Evolutionary conservation across 2,888 invertebrate genomes (phyloP), one percentile per base, ranked within the genome.

Genomic region (Phasia obesa): DNA sequence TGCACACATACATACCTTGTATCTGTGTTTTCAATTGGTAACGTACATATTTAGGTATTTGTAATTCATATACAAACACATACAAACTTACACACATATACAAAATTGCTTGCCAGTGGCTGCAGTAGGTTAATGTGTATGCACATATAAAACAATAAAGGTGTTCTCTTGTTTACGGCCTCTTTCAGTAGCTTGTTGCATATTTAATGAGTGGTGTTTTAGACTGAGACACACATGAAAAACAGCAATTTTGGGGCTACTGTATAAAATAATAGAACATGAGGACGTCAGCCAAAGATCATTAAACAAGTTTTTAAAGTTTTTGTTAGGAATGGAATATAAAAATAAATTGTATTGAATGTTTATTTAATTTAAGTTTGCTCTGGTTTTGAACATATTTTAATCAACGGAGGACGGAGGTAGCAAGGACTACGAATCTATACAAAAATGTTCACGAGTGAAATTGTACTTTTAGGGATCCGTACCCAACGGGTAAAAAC

Each of bases 81-180:
- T 17, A 17, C 2, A 23, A n/a, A n/a, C n/a, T n/a, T n/a, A 13
- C 5, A 42, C n/a, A 42, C 42, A 42, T 42, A 42, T 11, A 13
- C 11, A 53, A 23, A 38, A 23, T 15, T 64, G 49, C 23, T 25
- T 49, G 38, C 11, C 4, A 55, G 27, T 25, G 5, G 21, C 44
- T 17, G 25, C 31, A 76, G 31, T 51, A 67, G 73, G 84, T 73
- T 80, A 76, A 77, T 80, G 62, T 80, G 59, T 47, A 23, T 25
- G 11, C 38, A 23, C 42, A 59, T 67, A 42, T 49, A 76, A 69
- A 84, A 81, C 80, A 74, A 77, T 49, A 81, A 69, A 81, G 76
- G 84, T 84, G 81, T 84, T 84, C 62, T 65, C 67, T 74, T 84
- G 73, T 79, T 70, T 51, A 59, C 76, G 60, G 65, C 59, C 31